Evolutionary conservation across 2,113 vertebrate genomes (phyloP).

Genomic region (Stigmatopora argus): DNA sequence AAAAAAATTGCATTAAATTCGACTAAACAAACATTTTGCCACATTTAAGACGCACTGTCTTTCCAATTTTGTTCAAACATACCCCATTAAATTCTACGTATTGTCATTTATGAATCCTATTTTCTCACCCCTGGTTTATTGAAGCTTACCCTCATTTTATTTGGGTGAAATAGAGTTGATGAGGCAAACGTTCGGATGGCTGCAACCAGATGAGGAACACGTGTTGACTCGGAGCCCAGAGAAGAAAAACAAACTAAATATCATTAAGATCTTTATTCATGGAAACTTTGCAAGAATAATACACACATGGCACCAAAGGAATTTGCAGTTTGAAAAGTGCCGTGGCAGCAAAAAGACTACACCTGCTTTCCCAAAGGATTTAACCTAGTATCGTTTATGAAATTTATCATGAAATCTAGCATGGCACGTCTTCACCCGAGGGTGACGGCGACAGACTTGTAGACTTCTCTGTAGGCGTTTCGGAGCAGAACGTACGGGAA

Average conservation of each 20-base stretch:
- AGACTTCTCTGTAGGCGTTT: constrained; percentile 86
- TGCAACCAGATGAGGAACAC: constrained; percentile 10
- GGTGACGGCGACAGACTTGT: constrained; percentile 65
- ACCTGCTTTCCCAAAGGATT: background rate
- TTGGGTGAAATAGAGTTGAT: background rate
- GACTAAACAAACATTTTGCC: no score
- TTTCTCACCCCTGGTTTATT: background rate
- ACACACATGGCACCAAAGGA: constrained; percentile 1
- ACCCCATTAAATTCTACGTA: no score
- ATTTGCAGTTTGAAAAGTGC: constrained; percentile 1
- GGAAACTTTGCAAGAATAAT: constrained; percentile 14
- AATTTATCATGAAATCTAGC: background rate
- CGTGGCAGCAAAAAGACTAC: background rate
- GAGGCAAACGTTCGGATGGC: background rate
- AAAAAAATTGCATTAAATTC: no score
- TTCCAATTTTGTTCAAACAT: no score
- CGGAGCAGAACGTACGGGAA: constrained; percentile 88
- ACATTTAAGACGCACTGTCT: no score
- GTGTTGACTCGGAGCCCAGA: constrained; percentile 5
- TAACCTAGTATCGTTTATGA: no score
- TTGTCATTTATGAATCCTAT: background rate
- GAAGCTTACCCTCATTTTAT: background rate
- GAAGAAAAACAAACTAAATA: constrained; percentile 7
- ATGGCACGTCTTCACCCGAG: constrained; percentile 46
- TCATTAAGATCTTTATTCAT: constrained; percentile 37